Base-by-base conservation (phyloP, 2,113 vertebrate species). In the Clarias magur region DNA sequence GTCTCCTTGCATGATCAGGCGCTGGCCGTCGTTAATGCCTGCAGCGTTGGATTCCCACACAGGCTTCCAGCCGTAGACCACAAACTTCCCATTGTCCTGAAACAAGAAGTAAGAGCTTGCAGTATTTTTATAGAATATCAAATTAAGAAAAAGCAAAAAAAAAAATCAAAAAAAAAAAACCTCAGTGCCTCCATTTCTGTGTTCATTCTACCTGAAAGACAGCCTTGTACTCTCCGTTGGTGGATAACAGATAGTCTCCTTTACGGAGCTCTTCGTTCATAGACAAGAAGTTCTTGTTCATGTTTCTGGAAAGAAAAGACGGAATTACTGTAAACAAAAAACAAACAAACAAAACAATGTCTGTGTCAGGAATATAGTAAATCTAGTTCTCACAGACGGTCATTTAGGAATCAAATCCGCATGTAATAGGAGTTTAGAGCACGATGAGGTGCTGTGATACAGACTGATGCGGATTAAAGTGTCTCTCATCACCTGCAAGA, bases 231-330 rank as follows among this genome's bases (percentile, higher is more conserved):
- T 79, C 53, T 9, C 13, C 12, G 6, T 79, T 79, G 76, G 56
- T 56, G 76, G 76, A 79, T 17, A 79, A 7, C 48, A 79, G 76
- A n/a, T 27, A 1, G n/a, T 79, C 76, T 56, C 76, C 76, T 2
- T 79, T 56, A 25, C 12, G 48, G 23, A 79, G 76, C 53, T 79
- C 76, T 30, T n/a, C 27, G 2, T 79, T 27, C 25, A 79, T 79
- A 53, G 48, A 54, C 76, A 79, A 56, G 76, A n/a, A 56, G 76
- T 79, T 79, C 53, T 15, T 79, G n/a, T n/a, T 79, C 76, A 79
- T 79, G 53, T n/a, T 56, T 56, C 76, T 78, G 48, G n/a, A 78
- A 76, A 76, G 23, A 21, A 42, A 76, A 25, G 11, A 76, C 73
- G 25, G 30, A n/a, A 1, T 11, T 48, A 48, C 48, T 48, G 48